A percentile compares a stretch with the other conserved stretches of the same genome.
These are phyloP conservation scores for Unio pictorum DNA, from an alignment of 2,888 invertebrate genomes.

Conservation along the genomic window DNA sequence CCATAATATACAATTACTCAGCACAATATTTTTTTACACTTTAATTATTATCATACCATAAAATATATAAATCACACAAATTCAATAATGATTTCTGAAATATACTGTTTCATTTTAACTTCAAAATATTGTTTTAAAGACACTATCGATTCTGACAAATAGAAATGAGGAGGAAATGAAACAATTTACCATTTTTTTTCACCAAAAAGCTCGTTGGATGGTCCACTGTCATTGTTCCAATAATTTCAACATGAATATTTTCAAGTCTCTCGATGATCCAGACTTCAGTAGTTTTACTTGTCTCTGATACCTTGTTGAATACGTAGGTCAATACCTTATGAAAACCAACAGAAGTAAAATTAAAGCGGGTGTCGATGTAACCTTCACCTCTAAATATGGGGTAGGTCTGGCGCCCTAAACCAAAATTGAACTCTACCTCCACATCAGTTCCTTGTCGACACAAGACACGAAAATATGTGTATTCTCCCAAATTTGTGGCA, in stretches of 20 bases:
- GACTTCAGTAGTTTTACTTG: conserved; percentile 31
- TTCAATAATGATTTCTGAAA: no score
- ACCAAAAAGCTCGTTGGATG: conserved; percentile 19
- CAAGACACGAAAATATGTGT: no score
- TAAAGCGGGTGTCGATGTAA: conserved; percentile 1
- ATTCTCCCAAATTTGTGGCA: no score
- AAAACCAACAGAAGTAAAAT: conserved; percentile 31
- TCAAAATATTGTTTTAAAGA: no score
- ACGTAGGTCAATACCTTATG: conserved; percentile 49
- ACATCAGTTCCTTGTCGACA: conserved; percentile 14
- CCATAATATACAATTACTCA: no score
- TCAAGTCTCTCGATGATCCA: conserved; percentile 28
- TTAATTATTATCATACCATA: no score
- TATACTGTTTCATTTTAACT: no score
- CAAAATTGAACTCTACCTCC: conserved; percentile 35
- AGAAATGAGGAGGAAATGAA: not conserved
- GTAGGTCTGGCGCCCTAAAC: conserved; percentile 9
- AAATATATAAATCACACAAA: no score
- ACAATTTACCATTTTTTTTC: conserved; percentile 23
- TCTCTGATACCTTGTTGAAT: conserved; percentile 52
- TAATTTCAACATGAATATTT: conserved; percentile 12
- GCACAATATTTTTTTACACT: no score
- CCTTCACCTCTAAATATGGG: no score
- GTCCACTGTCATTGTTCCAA: conserved; percentile 7
- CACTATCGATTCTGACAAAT: no score